Percentiles rank a stretch among this genome's conserved stretches.
Conservation (phyloP, 1,140 invertebrate genomes). For the Popillia japonica region DNA sequence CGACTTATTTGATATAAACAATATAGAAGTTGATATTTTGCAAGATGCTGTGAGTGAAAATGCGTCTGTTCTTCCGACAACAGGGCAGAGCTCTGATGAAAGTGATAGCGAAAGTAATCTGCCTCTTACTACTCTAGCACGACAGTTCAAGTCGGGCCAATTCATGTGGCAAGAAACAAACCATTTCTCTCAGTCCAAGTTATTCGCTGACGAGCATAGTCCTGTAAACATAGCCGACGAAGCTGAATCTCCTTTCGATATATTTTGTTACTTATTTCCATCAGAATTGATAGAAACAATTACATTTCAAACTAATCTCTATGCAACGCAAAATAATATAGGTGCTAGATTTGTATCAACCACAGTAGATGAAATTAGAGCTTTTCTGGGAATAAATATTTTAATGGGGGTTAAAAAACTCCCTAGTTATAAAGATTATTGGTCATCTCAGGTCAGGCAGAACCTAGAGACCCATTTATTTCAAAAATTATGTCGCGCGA, state of each 20-base stretch:
- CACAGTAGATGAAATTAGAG: neutral
- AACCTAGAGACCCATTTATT: too few species aligned
- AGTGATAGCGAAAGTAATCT: too few species aligned
- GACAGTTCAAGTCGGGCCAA: too few species aligned
- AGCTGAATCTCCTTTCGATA: neutral
- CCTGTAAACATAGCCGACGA: constrained; percentile 1
- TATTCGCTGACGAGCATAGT: neutral
- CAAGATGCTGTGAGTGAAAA: neutral
- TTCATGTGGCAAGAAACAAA: too few species aligned
- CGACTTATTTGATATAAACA: neutral
- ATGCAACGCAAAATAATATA: neutral
- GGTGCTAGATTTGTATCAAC: neutral
- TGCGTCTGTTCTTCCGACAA: neutral
- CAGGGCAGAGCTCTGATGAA: neutral
- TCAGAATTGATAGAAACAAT: neutral
- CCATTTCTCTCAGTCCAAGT: neutral
- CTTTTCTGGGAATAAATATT: constrained; percentile 16
- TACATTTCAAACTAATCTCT: constrained; percentile 17
- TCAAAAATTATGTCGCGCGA: too few species aligned
- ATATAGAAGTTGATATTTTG: neutral
- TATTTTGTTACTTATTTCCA: constrained; percentile 9
- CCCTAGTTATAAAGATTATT: constrained; percentile 35
- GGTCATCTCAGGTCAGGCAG: constrained; percentile 4
- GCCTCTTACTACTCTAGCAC: too few species aligned
- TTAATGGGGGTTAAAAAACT: constrained; percentile 24